Percentiles rank a stretch among this genome's conserved stretches.
Conservation (phyloP, 2,888 invertebrate genomes). For the Cactoblastis cactorum region DNA sequence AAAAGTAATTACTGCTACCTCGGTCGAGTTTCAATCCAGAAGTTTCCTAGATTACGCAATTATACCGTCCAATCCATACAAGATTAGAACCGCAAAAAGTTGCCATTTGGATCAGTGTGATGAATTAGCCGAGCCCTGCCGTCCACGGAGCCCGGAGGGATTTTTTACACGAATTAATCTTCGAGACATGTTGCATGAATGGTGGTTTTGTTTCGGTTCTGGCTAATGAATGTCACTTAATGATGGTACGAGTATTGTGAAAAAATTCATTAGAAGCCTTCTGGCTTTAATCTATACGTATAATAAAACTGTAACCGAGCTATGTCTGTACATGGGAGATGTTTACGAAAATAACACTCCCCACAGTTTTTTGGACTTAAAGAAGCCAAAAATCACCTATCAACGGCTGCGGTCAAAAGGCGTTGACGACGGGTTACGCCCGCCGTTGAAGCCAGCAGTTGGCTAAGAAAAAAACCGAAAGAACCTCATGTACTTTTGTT, state of each 20-base stretch:
- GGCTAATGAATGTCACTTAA: slow-evolving; percentile 4
- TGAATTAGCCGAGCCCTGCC: slow-evolving; percentile 2
- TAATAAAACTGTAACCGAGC: no score
- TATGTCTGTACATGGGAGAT: no score
- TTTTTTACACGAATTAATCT: slow-evolving; percentile 12
- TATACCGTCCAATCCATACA: not conserved
- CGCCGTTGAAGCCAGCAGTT: no score
- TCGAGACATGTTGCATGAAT: not conserved
- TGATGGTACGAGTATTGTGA: not conserved
- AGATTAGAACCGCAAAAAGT: slow-evolving; percentile 6
- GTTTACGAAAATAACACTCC: no score
- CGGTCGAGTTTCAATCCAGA: not conserved
- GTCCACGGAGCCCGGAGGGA: not conserved
- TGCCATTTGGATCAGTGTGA: slow-evolving; percentile 4
- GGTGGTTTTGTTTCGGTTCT: slow-evolving; percentile 6
- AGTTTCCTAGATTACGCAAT: not conserved
- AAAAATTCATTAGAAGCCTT: not conserved
- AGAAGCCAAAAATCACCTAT: no score
- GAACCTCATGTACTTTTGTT: no score
- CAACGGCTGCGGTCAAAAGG: no score
- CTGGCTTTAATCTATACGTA: no score
- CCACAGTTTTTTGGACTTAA: no score
- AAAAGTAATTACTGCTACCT: no score
- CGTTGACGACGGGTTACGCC: no score
- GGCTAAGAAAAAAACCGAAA: no score